Percentiles rank a stretch among this genome's conserved stretches.
Evolutionary conservation across 2,113 vertebrate species (phyloP).

Genomic region (Platichthys stellatus): DNA sequence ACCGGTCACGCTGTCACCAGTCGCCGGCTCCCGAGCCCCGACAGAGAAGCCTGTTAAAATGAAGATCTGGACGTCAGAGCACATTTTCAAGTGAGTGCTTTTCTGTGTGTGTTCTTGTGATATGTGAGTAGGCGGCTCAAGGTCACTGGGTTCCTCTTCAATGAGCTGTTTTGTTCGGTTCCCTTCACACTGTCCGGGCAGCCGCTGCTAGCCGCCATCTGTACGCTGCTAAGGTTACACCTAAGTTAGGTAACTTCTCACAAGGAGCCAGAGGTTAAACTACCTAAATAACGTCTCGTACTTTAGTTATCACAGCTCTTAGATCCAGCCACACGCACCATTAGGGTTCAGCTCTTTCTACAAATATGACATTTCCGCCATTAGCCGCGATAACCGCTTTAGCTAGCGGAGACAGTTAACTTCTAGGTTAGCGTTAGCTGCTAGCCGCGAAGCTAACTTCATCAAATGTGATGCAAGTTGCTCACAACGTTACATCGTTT

Average conservation of each 20-base stretch:
- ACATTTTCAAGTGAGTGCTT: slow-evolving; percentile 82
- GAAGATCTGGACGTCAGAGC: slow-evolving; percentile 86
- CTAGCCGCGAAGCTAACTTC: slow-evolving; percentile 8
- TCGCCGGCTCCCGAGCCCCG: slow-evolving; percentile 52
- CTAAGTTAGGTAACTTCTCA: slow-evolving; percentile 46
- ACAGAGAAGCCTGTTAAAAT: slow-evolving; percentile 62
- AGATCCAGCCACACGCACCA: rapidly evolving
- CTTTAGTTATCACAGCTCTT: rapidly evolving
- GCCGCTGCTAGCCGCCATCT: slow-evolving; percentile 15
- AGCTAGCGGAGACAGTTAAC: slow-evolving; percentile 5
- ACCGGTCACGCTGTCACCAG: slow-evolving; percentile 49
- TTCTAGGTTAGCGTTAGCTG: slow-evolving; percentile 5
- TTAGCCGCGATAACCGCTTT: not conserved
- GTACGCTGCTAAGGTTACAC: slow-evolving; percentile 26
- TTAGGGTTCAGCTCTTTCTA: not conserved
- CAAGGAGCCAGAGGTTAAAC: not conserved
- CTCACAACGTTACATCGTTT: too few relatives aligned
- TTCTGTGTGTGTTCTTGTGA: not conserved
- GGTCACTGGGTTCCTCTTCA: not conserved
- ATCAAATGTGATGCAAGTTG: not conserved
- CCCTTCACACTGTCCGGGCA: not conserved
- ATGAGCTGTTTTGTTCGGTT: not conserved
- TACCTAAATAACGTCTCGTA: not conserved
- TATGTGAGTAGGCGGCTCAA: rapidly evolving
- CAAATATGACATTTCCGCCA: not conserved